Evolutionary conservation across 2,797 vertebrate species (phyloP), one percentile per base, ranked within the genome.

Genomic region (Urophycis tenuis): DNA sequence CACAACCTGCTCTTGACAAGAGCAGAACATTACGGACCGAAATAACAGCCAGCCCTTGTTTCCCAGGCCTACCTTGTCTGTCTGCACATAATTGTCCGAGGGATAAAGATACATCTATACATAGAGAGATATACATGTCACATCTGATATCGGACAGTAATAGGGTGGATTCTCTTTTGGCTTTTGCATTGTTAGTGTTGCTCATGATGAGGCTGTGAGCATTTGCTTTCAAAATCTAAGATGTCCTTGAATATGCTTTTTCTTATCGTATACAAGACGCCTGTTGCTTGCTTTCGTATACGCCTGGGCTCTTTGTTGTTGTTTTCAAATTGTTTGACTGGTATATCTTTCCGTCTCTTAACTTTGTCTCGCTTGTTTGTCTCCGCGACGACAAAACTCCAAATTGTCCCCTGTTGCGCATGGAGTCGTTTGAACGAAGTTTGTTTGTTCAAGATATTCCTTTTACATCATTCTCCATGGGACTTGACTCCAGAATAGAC

Each of bases 401-500:
- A 60, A 60, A 60, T 25, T 60, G 53, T 25, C 53, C 53, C 53
- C 53, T 6, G 69, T 77, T 19, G 67, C 25, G 76, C 31, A 75
- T 49, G 78, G 67, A 76, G 45, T n/a, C 81, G 76, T 86, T 81
- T 82, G 3, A 77, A 80, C 80, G 79, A 81, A 81, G 80, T 77
- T 80, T 77, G 77, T 78, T 5, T 33, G 53, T 79, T 83, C 72
- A 70, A 77, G 81, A 79, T 86, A 87, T 87, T 86, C 76, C 75
- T 83, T 82, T 81, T 69, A 75, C 84, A 75, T 78, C 75, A 29
- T 64, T 72, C 75, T 85, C 82, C 76, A 31, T 49, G 53, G 82
- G 78, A 77, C 78, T 30, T 74, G 22, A 60, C n/a, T 11, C 6
- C 22, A 25, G 71, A 36, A 73, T 36, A 67, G 74, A 78, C 73